Percentiles rank a stretch among this genome's conserved stretches.
These are phyloP conservation scores for Plebejus anna DNA, from an alignment of 2,888 invertebrate species.

Conservation along the genomic window DNA sequence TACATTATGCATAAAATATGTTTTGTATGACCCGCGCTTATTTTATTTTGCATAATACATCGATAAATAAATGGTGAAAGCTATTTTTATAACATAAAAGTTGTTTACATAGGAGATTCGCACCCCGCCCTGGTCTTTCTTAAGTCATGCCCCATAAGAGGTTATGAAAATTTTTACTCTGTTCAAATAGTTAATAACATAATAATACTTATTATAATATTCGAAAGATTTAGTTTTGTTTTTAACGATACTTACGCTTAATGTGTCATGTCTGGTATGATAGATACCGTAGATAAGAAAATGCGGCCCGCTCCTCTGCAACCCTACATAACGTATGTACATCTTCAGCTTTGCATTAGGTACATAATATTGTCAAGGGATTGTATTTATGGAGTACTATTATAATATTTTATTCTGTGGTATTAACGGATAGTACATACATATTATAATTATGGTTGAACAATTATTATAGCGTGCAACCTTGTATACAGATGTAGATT, in stretches of 20 bases:
- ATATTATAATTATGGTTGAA: not conserved
- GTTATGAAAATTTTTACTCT: no score
- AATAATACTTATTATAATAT: no score
- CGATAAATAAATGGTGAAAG: not conserved
- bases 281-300: not conserved
- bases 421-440: not conserved
- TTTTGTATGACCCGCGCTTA: not conserved
- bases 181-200: no score
- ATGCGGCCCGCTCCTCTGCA: not conserved
- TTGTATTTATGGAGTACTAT: not conserved
- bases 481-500: not conserved
- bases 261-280: not conserved
- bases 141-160: no score
- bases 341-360: not conserved
- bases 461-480: not conserved
- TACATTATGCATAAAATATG: not conserved
- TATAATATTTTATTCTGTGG: no score
- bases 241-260: no score
- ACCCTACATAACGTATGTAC: not conserved
- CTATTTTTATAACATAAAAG: not conserved
- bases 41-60: slow-evolving; percentile 5
- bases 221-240: no score
- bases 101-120: not conserved
- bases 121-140: no score
- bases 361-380: not conserved